A percentile compares a stretch with the other conserved stretches of the same genome.
phyloP scores from a whole-genome alignment of 2,113 vertebrate species.

The Rissa tridactyla region DNA sequence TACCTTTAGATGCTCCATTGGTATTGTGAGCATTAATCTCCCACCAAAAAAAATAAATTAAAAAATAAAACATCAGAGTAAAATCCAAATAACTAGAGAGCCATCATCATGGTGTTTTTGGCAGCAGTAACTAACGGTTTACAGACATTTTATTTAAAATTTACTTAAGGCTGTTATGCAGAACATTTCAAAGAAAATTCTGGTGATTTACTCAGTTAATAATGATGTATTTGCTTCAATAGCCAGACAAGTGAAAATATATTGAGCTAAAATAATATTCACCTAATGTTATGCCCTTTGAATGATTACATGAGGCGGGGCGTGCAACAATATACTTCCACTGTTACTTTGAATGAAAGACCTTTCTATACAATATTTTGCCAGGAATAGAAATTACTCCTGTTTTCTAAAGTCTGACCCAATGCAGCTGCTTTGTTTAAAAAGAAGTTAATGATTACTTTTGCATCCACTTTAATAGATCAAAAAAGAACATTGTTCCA shows the following conservation, averaged over 20 bases:
- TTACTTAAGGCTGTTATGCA: background rate
- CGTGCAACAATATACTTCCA: background rate
- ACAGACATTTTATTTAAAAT: background rate
- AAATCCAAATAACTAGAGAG: constrained; percentile 3
- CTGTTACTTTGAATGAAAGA: background rate
- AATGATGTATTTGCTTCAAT: constrained; percentile 5
- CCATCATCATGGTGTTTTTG: background rate
- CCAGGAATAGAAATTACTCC: background rate
- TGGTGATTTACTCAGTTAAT: constrained; percentile 12
- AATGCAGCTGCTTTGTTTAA: constrained; percentile 50
- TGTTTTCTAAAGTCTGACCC: constrained; percentile 29
- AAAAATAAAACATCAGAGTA: background rate
- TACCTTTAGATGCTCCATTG: background rate
- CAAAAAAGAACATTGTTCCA: constrained; percentile 22
- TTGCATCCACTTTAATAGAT: constrained; percentile 25
- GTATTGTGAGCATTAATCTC: background rate
- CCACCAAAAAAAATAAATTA: background rate
- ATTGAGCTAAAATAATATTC: constrained; percentile 12
- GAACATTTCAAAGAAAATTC: background rate
- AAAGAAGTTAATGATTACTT: constrained; percentile 15
- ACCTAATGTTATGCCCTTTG: background rate
- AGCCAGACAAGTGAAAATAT: constrained; percentile 3
- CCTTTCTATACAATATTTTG: background rate
- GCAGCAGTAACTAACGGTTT: background rate
- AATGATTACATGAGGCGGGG: background rate